Evolutionary conservation across 2,113 vertebrate genomes (phyloP), one percentile per base, ranked within the genome.

Genomic region (Callocephalon fimbriatum): DNA sequence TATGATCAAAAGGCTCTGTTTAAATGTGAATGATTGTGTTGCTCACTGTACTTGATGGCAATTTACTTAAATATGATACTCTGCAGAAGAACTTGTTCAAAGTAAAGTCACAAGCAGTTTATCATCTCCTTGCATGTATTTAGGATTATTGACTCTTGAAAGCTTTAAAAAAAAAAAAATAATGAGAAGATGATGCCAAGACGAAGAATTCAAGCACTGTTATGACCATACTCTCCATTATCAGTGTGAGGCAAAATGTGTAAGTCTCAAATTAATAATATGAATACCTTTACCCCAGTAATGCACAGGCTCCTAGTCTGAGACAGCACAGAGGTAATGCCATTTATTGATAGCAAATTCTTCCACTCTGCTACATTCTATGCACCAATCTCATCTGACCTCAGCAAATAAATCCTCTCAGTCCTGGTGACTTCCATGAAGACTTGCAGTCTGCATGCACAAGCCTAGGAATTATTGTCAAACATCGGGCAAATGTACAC

Each of bases 41-140:
- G 92, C 96, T 97, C 38, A 23, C 94, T 96, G 92, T 97, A 97
- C 88, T 97, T 97, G 96, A 97, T 97, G 94, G 97, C 97, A 98
- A 98, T 98, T 98, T 98, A 98, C 97, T 98, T 98, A 97, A 98
- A 98, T 97, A 97, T 97, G 98, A 98, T 98, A 98, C 98, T 98
- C 97, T 97, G 97, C 98, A 98, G 98, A 98, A 97, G 98, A 98
- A 97, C 72, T 79, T 82, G 94, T 98, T 98, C 98, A 98, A 98
- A 98, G 97, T 89, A 90, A 97, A 98, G 93, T 97, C 96, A 94
- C 96, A 98, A 96, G 94, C 91, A 96, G 92, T 98, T 98, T 98
- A 98, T 98, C 83, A 4, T 98, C 98, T 98, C 98, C 98, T 98
- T 98, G 96, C 95, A 15, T 74, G 93, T 92, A 97, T 97, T 98